Conservation (phyloP, 2,888 invertebrate species). For the Rhagium mordax region DNA sequence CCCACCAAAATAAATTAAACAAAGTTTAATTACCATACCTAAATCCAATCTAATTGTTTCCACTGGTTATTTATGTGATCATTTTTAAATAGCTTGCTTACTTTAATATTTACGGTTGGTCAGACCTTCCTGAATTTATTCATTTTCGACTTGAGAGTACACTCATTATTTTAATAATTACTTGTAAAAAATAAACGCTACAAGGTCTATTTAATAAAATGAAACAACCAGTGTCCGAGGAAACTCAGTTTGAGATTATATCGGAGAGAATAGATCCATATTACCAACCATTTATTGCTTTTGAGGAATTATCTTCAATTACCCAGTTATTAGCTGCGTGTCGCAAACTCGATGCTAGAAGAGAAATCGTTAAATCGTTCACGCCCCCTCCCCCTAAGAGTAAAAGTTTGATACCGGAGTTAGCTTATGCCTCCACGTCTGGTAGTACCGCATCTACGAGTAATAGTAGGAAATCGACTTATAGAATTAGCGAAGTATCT, state of each 20-base stretch:
- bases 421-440: slow-evolving; percentile 14
- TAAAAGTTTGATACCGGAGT: slow-evolving; percentile 28
- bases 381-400: slow-evolving; percentile 3
- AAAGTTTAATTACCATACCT: too few relatives aligned
- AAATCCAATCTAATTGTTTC: too few relatives aligned
- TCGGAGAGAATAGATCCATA: background rate
- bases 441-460: background rate
- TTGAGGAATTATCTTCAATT: background rate
- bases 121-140: too few relatives aligned
- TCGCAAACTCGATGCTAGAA: slow-evolving; percentile 35
- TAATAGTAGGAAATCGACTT: background rate
- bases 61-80: too few relatives aligned
- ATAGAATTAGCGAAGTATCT: background rate
- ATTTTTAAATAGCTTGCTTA: too few relatives aligned
- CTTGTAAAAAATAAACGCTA: too few relatives aligned
- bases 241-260: slow-evolving; percentile 4
- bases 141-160: too few relatives aligned
- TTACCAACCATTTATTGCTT: background rate
- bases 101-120: too few relatives aligned
- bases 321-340: background rate
- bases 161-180: too few relatives aligned
- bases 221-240: background rate
- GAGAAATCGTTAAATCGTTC: slow-evolving; percentile 20
- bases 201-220: background rate
- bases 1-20: too few relatives aligned